phyloP scores from a whole-genome alignment of 2,888 invertebrate species.

The Diadegma fenestrale region DNA sequence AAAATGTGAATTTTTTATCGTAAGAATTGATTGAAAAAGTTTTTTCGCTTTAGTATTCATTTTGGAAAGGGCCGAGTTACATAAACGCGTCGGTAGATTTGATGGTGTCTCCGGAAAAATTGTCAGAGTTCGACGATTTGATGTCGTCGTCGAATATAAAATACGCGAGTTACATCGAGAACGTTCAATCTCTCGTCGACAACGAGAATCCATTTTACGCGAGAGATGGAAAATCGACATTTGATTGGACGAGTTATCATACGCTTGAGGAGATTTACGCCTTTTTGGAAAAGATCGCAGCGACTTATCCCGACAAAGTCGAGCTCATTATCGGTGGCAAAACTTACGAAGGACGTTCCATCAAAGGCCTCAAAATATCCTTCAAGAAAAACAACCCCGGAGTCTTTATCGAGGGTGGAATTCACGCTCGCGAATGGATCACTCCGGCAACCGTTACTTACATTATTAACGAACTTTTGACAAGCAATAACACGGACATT shows the following conservation, averaged over 20 bases:
- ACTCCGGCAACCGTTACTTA: constrained; percentile 89
- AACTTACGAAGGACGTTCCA: constrained; percentile 87
- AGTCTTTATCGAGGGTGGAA: constrained; percentile 88
- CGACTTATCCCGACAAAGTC: constrained; percentile 85
- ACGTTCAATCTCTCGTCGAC: constrained; percentile 87
- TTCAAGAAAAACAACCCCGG: constrained; percentile 85
- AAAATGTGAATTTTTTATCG: not conserved
- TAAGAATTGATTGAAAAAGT: not conserved
- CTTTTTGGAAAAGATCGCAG: constrained; percentile 86
- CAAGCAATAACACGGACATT: constrained; percentile 86
- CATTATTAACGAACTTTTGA: constrained; percentile 87
- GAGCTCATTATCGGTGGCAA: constrained; percentile 84
- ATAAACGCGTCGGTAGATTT: constrained; percentile 85
- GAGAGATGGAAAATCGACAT: constrained; percentile 78
- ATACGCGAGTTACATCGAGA: constrained; percentile 85
- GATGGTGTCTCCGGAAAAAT: constrained; percentile 87
- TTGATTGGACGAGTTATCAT: constrained; percentile 88
- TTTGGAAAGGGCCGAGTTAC: constrained; percentile 75
- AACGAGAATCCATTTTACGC: constrained; percentile 72
- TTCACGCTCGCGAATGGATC: constrained; percentile 92
- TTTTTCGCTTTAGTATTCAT: constrained; percentile 70
- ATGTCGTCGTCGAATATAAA: constrained; percentile 83
- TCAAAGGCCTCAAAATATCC: constrained; percentile 87
- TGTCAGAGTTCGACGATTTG: constrained; percentile 85
- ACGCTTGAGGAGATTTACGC: constrained; percentile 86